Percentiles rank a stretch among this genome's conserved stretches.
Conservation (phyloP, 2,888 invertebrate genomes). For the Homarus gammarus region DNA sequence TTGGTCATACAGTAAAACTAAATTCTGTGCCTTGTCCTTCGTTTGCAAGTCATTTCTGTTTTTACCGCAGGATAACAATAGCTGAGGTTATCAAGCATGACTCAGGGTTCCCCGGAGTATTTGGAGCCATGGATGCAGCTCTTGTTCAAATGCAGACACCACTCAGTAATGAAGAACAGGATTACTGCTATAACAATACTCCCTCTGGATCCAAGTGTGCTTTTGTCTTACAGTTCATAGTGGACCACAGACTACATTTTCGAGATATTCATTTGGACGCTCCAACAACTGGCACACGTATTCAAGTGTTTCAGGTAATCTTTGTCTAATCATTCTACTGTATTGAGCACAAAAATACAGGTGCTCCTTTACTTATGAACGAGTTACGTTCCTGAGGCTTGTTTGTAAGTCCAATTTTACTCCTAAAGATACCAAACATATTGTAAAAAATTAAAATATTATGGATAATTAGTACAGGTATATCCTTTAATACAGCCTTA, state of each 20-base stretch:
- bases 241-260: slow-evolving; percentile 32
- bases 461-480: too few relatives aligned
- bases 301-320: slow-evolving; percentile 45
- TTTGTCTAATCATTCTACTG: neutral
- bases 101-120: slow-evolving; percentile 33
- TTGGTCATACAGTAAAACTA: too few relatives aligned
- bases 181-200: neutral
- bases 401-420: too few relatives aligned
- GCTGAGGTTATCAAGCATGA: slow-evolving; percentile 46
- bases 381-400: too few relatives aligned
- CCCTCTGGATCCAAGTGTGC: slow-evolving; percentile 8
- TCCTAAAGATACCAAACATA: too few relatives aligned
- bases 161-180: neutral
- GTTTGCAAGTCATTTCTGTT: too few relatives aligned
- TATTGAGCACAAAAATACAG: too few relatives aligned
- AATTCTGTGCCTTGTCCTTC: too few relatives aligned
- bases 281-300: slow-evolving; percentile 27
- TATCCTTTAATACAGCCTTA: too few relatives aligned
- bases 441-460: too few relatives aligned
- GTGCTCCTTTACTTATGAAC: too few relatives aligned
- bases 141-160: slow-evolving; percentile 29
- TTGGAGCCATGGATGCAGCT: slow-evolving; percentile 47
- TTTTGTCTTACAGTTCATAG: slow-evolving; percentile 38
- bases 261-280: slow-evolving; percentile 38
- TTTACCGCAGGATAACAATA: slow-evolving; percentile 40